Conservation (phyloP, 37 sponge, comb jelly and placozoan genomes). For the Corticium candelabrum region DNA sequence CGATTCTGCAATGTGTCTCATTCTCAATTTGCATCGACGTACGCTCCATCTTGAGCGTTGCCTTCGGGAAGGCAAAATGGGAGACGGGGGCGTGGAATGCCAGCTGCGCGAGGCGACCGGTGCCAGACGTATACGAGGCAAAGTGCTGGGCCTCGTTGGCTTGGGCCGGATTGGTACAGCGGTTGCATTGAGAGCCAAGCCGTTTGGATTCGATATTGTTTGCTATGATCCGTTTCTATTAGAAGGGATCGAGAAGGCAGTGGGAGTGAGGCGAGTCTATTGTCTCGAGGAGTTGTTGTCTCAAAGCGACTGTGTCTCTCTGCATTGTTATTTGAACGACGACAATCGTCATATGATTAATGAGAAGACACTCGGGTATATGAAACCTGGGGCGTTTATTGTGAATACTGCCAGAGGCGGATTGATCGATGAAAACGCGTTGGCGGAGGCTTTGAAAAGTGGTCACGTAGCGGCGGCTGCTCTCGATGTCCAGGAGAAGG, state of each 20-base stretch:
- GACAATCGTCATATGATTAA: constrained; percentile 56
- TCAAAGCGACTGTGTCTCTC: constrained; percentile 54
- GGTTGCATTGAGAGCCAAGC: constrained; percentile 44
- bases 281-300: constrained; percentile 32
- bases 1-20: constrained; percentile 59
- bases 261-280: constrained; percentile 32
- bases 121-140: constrained; percentile 58
- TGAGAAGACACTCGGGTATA: constrained; percentile 15
- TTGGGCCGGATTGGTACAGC: constrained; percentile 70
- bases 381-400: constrained; percentile 64
- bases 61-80: not conserved
- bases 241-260: constrained; percentile 32
- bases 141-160: constrained; percentile 67
- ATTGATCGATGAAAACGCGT: constrained; percentile 60
- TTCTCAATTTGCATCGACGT: constrained; percentile 49
- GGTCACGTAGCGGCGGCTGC: constrained; percentile 67
- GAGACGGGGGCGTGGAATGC: not conserved
- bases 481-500: constrained; percentile 62
- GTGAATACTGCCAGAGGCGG: constrained; percentile 70
- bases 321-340: constrained; percentile 55
- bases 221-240: constrained; percentile 61
- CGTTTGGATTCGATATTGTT: constrained; percentile 57
- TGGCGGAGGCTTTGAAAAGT: constrained; percentile 51
- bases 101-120: constrained; percentile 5
- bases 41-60: constrained; percentile 33